Conservation (phyloP, 2,888 invertebrate genomes). For the Rhamnusium bicolor region DNA sequence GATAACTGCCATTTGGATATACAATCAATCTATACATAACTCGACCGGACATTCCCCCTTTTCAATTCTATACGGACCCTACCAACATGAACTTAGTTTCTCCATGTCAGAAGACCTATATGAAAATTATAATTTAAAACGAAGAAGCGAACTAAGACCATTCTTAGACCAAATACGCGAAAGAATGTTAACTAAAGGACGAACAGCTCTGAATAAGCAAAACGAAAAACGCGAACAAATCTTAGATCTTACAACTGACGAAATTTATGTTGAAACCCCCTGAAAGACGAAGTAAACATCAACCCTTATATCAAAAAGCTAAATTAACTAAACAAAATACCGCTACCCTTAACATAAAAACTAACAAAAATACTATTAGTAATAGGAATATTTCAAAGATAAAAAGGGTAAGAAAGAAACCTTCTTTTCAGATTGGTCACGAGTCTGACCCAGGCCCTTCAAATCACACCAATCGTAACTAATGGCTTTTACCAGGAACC, state of each 20-base stretch:
- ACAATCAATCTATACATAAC: background rate
- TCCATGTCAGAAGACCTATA: background rate
- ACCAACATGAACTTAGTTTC: background rate
- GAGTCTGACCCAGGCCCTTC: background rate
- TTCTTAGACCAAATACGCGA: background rate
- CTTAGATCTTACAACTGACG: background rate
- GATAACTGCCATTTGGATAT: background rate
- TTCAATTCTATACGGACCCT: background rate
- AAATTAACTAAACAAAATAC: background rate
- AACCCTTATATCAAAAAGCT: background rate
- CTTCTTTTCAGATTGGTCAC: background rate
- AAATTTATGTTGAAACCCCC: background rate
- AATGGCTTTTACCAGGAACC: background rate
- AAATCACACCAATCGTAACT: background rate
- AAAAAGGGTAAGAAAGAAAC: background rate
- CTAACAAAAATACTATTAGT: background rate
- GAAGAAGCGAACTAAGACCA: background rate
- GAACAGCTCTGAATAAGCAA: background rate
- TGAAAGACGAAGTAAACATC: background rate
- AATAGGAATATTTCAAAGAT: background rate
- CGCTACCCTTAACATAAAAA: too few species aligned
- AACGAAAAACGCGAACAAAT: background rate
- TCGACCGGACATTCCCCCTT: background rate
- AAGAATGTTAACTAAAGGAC: background rate
- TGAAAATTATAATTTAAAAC: background rate